These are phyloP conservation scores for Oscheius sp. DNA, from an alignment of 1,140 invertebrate genomes.

Conservation along the genomic window DNA sequence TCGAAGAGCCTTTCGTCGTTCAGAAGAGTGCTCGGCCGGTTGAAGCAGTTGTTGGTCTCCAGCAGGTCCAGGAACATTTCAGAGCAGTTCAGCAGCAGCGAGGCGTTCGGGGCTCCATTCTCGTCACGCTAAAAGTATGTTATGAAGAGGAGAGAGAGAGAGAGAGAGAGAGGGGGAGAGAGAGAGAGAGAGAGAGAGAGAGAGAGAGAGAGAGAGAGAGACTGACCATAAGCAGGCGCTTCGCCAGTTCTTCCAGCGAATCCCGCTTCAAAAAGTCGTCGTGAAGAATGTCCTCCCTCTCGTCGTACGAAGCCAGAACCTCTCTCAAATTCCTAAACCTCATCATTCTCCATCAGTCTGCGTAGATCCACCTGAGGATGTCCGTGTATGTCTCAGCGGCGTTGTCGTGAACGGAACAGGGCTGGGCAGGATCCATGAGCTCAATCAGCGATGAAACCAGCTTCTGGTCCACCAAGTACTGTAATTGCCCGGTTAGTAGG, in stretches of 20 bases:
- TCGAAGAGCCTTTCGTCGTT: not conserved
- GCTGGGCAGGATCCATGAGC: not conserved
- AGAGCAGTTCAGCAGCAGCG: not conserved
- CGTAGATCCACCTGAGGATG: not conserved
- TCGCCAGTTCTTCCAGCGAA: not conserved
- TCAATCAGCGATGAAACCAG: not conserved
- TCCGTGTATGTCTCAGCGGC: not conserved
- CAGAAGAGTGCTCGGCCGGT: not conserved
- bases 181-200: too few relatives aligned
- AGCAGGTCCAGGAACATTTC: not conserved
- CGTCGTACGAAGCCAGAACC: not conserved
- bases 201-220: too few relatives aligned
- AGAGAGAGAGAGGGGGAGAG: too few relatives aligned
- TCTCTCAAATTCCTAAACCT: not conserved
- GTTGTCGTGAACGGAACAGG: not conserved
- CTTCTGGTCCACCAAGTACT: not conserved
- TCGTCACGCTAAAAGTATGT: too few relatives aligned
- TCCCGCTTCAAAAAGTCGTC: not conserved
- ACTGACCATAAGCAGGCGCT: not conserved
- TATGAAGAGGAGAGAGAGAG: too few relatives aligned
- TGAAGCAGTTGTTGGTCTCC: too few relatives aligned
- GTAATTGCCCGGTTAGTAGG: too few relatives aligned
- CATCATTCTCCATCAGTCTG: not conserved
- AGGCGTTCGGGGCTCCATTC: not conserved
- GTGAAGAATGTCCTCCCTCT: not conserved